phyloP scores from a whole-genome alignment of 2,888 invertebrate genomes.

The Encarsia formosa region DNA sequence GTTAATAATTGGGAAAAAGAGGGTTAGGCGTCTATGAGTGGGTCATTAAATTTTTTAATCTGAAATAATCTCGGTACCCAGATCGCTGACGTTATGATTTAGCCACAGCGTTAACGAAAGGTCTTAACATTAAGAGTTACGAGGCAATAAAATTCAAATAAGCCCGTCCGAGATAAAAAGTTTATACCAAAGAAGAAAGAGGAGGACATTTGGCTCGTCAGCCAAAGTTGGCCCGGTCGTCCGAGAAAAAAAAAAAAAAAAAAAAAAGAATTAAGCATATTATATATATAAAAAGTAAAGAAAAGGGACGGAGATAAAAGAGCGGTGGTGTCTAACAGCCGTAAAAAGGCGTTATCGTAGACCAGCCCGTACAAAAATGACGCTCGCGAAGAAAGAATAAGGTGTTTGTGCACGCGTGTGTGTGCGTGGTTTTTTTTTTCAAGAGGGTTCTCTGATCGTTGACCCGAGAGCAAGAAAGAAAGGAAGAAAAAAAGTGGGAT shows the following conservation, averaged over 20 bases:
- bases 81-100: constrained; percentile 26
- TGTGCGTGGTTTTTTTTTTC: constrained; percentile 13
- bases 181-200: constrained; percentile 7
- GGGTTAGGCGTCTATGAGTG: too few species aligned
- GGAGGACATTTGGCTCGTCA: too few species aligned
- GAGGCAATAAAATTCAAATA: constrained; percentile 28
- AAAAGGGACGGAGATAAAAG: not conserved
- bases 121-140: constrained; percentile 26
- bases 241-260: not conserved
- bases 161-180: constrained; percentile 20
- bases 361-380: not conserved
- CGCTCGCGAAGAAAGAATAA: not conserved
- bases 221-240: constrained; percentile 4
- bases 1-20: too few species aligned
- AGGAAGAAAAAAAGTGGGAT: too few species aligned
- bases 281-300: constrained; percentile 1
- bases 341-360: constrained; percentile 18
- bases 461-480: too few species aligned
- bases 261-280: constrained; percentile 11
- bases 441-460: constrained; percentile 36
- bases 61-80: constrained; percentile 16
- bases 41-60: constrained; percentile 23
- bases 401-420: too few species aligned
- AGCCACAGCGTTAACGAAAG: constrained; percentile 27
- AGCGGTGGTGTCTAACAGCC: not conserved